Conservation (phyloP, 2,113 vertebrate genomes). For the Lophochroa leadbeateri region DNA sequence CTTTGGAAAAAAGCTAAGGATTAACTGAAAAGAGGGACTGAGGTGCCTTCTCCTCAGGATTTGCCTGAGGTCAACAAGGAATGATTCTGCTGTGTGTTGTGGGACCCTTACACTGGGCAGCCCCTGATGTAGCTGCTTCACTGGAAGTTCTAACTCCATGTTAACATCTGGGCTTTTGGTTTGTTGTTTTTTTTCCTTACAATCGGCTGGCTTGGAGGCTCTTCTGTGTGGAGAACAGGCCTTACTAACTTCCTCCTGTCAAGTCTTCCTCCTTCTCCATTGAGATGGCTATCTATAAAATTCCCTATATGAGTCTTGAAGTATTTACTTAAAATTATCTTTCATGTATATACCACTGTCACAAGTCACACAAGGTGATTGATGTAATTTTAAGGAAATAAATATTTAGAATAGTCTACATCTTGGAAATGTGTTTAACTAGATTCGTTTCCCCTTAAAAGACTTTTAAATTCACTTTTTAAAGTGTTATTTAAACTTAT, state of each 20-base stretch:
- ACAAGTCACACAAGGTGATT: neutral
- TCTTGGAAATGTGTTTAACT: neutral
- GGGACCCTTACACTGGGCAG: neutral
- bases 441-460: neutral
- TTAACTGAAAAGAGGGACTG: neutral
- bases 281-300: neutral
- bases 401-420: neutral
- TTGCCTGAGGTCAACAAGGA: neutral
- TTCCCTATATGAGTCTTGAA: neutral
- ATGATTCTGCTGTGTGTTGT: neutral
- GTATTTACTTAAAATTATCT: neutral
- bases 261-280: neutral
- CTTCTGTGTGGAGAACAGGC: neutral
- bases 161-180: neutral
- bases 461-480: neutral
- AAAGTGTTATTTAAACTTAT: neutral
- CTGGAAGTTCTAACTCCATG: neutral
- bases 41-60: neutral
- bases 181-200: neutral
- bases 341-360: neutral
- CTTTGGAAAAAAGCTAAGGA: neutral
- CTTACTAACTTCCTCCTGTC: neutral
- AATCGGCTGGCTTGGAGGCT: neutral
- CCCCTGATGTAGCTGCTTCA: neutral
- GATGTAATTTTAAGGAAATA: neutral